phyloP scores from a whole-genome alignment of 2,797 vertebrate species.

The Calcarius lapponicus region DNA sequence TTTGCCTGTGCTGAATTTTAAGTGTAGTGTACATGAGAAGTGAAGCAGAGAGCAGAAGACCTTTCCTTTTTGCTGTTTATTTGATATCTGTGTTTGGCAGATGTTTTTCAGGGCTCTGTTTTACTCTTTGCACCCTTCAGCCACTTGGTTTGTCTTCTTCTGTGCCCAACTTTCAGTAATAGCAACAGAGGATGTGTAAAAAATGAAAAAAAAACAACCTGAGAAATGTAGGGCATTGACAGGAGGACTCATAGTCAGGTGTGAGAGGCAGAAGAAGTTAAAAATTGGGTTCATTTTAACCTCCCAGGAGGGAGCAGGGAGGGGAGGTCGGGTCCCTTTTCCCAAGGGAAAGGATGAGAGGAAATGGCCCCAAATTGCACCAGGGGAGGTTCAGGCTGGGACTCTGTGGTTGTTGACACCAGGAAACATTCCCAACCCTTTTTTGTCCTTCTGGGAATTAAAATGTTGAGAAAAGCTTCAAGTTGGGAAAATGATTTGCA shows the following conservation, averaged over 20 bases:
- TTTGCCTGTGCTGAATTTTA: neutral
- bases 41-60: neutral
- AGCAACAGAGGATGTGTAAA: rapidly evolving
- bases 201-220: neutral
- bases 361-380: neutral
- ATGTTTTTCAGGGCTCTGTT: neutral
- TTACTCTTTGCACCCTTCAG: neutral
- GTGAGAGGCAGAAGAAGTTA: neutral
- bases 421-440: neutral
- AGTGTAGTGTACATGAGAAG: neutral
- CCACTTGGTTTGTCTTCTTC: neutral
- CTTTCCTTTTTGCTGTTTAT: neutral
- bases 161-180: neutral
- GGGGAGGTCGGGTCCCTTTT: rapidly evolving
- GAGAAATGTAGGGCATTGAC: neutral
- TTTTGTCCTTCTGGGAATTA: neutral
- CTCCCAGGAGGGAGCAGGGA: neutral
- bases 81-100: neutral
- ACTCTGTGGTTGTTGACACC: neutral
- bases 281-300: neutral
- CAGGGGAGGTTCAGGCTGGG: neutral
- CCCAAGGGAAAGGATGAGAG: neutral
- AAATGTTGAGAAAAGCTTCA: neutral
- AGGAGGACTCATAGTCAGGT: neutral
- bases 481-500: neutral